These are phyloP conservation scores for Aporophyla lueneburgensis DNA, from an alignment of 2,888 invertebrate species.

Conservation along the genomic window DNA sequence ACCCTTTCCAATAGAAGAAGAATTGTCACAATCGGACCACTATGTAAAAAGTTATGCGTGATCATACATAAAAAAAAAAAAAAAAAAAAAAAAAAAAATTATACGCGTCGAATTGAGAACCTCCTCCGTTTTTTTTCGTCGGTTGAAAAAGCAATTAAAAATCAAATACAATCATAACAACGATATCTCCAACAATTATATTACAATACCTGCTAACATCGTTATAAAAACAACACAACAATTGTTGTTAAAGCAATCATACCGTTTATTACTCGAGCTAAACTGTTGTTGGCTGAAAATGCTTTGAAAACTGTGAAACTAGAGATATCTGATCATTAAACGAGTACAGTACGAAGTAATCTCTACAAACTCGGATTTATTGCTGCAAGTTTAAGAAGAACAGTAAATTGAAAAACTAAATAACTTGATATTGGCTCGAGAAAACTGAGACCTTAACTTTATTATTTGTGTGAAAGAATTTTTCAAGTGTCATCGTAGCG, in stretches of 20 bases:
- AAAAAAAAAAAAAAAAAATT: no score
- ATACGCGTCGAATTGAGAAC: no score
- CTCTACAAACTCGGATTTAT: conserved; percentile 54
- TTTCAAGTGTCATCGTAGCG: neutral
- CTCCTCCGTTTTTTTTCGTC: no score
- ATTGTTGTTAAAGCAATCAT: conserved; percentile 30
- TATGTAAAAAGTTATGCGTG: no score
- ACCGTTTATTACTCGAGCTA: conserved; percentile 6
- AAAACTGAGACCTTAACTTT: conserved; percentile 9
- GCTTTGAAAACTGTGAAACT: conserved; percentile 33
- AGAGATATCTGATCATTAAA: conserved; percentile 53
- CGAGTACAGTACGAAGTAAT: conserved; percentile 36
- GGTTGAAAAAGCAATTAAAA: neutral
- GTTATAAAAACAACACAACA: conserved; percentile 25
- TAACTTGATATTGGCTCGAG: conserved; percentile 30
- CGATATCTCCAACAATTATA: neutral
- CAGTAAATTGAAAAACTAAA: conserved; percentile 53
- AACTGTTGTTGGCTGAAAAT: conserved; percentile 17
- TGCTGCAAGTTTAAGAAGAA: conserved; percentile 29
- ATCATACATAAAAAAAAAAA: no score
- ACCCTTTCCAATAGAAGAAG: no score
- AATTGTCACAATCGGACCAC: no score
- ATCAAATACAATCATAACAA: neutral
- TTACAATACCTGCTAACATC: neutral
- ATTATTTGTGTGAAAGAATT: neutral